Base-by-base conservation (phyloP, 2,113 vertebrate species). In the Anarrhichthys ocellatus region DNA sequence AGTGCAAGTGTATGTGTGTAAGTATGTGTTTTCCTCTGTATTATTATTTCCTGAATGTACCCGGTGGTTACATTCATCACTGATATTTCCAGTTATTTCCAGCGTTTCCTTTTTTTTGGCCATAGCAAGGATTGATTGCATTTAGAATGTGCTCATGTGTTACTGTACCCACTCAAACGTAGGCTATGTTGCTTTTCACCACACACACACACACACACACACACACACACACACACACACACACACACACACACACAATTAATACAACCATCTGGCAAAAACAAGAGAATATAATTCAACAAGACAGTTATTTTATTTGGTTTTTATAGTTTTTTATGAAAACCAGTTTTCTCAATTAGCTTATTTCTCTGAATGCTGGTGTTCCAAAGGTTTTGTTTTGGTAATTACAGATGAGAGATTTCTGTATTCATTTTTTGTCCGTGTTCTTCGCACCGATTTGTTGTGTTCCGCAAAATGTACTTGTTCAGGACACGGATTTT, bases 1-100 rank as follows among this genome's bases (percentile, higher is more conserved):
- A 75, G 69, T 80, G 69, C 52, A 72, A 75, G 68, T 73, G 15
- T 56, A 32, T 84, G 9, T 73, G 54, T 62, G 15, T 81, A 56
- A 74, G 61, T 59, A 63, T 24, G 50, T 75, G 73, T 71, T 59
- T 67, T 20, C 15, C 42, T 17, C 42, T 68, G 24, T 54, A 52
- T 63, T 54, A 52, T 63, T 73, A 64, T 78, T 66, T 62, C 14
- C 52, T 70, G 20, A 68, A 68, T 44, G 22, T 46, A 64, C 32
- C 67, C 34, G 18, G 63, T 78, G n/a, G 46, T 78, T 76, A 58
- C 65, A 54, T 75, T 65, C 54, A 76, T 76, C 48, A 70, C 66
- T 17, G 20, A 76, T 68, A 70, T 62, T 52, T 46, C 64, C 54
- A 81, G 72, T 84, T 69, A 81, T 86, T 86, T 81, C 27, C 38